These are phyloP conservation scores for Myripristis murdjan DNA, from an alignment of 2,797 vertebrate genomes.

Conservation along the genomic window DNA sequence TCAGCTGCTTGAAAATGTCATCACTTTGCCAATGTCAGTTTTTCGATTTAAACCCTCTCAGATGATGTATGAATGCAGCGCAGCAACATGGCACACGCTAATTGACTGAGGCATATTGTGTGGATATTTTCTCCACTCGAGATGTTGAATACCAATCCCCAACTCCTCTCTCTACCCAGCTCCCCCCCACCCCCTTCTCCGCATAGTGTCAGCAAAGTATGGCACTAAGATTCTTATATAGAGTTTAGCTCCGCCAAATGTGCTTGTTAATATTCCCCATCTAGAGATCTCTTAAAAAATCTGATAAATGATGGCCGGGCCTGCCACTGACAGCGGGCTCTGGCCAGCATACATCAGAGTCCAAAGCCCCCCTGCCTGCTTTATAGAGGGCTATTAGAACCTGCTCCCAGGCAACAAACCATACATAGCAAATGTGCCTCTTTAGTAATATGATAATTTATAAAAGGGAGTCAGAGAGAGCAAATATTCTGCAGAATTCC, in stretches of 20 bases:
- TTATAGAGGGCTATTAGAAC: slow-evolving; percentile 70
- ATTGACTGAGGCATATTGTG: slow-evolving; percentile 73
- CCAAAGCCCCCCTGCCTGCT: slow-evolving; percentile 59
- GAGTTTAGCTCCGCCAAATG: slow-evolving; percentile 67
- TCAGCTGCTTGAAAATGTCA: slow-evolving; percentile 69
- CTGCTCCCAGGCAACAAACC: slow-evolving; percentile 76
- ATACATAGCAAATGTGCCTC: slow-evolving; percentile 78
- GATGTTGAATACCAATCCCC: slow-evolving; percentile 60
- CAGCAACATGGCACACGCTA: slow-evolving; percentile 65
- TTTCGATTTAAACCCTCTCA: slow-evolving; percentile 70
- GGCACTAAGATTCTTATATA: slow-evolving; percentile 65
- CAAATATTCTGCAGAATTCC: slow-evolving; percentile 73
- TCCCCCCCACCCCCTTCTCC: not conserved
- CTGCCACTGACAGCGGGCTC: slow-evolving; percentile 77
- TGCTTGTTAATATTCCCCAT: slow-evolving; percentile 81
- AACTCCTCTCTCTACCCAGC: not conserved
- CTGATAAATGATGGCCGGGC: slow-evolving; percentile 77
- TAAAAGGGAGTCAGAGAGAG: slow-evolving; percentile 77
- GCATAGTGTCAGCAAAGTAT: slow-evolving; percentile 51
- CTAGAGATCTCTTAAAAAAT: slow-evolving; percentile 76
- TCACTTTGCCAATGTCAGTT: slow-evolving; percentile 69
- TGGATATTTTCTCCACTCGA: slow-evolving; percentile 65
- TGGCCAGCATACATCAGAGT: slow-evolving; percentile 79
- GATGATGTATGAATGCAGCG: slow-evolving; percentile 70
- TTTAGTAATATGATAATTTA: slow-evolving; percentile 80